Evolutionary conservation across 1,140 invertebrate genomes (phyloP).

Genomic region (Calliphora vicina): DNA sequence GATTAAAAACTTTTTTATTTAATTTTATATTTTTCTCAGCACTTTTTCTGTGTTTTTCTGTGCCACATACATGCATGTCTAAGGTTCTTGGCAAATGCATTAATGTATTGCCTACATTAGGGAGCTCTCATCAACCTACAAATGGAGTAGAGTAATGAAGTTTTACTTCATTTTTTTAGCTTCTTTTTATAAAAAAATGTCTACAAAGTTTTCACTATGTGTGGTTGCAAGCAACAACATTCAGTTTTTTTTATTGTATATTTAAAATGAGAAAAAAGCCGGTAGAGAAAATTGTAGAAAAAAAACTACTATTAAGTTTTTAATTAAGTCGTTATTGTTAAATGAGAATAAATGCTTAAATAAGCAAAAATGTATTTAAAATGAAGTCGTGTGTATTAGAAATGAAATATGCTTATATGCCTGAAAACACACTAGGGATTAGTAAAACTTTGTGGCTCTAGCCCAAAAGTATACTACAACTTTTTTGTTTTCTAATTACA

Average conservation of each 20-base stretch:
- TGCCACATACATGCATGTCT: neutral
- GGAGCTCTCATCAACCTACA: neutral
- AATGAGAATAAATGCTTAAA: constrained; percentile 26
- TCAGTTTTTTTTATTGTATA: too few species aligned
- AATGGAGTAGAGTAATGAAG: too few species aligned
- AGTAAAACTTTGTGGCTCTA: neutral
- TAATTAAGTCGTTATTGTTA: constrained; percentile 25
- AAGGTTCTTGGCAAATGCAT: too few species aligned
- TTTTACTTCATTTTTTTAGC: too few species aligned
- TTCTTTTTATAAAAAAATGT: constrained; percentile 15
- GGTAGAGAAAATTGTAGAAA: too few species aligned
- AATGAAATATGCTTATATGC: neutral
- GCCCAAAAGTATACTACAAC: constrained; percentile 25
- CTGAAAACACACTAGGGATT: neutral
- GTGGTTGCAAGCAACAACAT: neutral
- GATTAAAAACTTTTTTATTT: neutral
- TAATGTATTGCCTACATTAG: neutral
- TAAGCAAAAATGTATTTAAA: constrained; percentile 25
- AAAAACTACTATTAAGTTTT: constrained; percentile 6
- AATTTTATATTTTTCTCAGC: too few species aligned
- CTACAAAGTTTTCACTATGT: constrained; percentile 21
- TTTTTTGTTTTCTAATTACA: neutral
- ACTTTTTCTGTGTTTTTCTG: too few species aligned
- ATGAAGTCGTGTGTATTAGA: neutral
- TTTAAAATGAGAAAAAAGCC: too few species aligned